Conservation (phyloP, 2,888 invertebrate species). For the Microplitis manilae region DNA sequence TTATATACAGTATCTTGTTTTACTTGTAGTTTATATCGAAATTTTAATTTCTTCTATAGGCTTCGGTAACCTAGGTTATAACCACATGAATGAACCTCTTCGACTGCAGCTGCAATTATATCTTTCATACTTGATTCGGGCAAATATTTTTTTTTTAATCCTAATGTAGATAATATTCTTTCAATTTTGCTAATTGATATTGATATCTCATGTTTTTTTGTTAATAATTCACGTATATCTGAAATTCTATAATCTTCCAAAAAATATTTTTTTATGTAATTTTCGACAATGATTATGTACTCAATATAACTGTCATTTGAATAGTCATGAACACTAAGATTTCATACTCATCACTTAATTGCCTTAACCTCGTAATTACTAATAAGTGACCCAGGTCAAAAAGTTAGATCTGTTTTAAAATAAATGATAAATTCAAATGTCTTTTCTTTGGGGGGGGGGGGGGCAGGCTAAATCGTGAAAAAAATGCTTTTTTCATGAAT, state of each 20-base stretch:
- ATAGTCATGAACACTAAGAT: not conserved
- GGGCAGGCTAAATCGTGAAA: too few species aligned
- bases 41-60: slow-evolving; percentile 6
- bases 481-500: too few species aligned
- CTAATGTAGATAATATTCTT: not conserved
- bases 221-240: not conserved
- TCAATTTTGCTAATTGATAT: not conserved
- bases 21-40: not conserved
- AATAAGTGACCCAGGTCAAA: too few species aligned
- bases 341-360: not conserved
- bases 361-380: too few species aligned
- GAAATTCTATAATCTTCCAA: not conserved
- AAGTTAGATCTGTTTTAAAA: too few species aligned
- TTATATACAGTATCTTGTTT: slow-evolving; percentile 4
- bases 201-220: not conserved
- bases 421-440: too few species aligned
- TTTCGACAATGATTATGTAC: not conserved
- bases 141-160: not conserved
- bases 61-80: slow-evolving; percentile 9
- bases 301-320: not conserved
- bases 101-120: not conserved
- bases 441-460: too few species aligned
- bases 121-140: not conserved
- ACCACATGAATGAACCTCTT: not conserved
- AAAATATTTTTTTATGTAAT: not conserved